phyloP scores from a whole-genome alignment of 2,113 vertebrate species.

The Columbina picui region DNA sequence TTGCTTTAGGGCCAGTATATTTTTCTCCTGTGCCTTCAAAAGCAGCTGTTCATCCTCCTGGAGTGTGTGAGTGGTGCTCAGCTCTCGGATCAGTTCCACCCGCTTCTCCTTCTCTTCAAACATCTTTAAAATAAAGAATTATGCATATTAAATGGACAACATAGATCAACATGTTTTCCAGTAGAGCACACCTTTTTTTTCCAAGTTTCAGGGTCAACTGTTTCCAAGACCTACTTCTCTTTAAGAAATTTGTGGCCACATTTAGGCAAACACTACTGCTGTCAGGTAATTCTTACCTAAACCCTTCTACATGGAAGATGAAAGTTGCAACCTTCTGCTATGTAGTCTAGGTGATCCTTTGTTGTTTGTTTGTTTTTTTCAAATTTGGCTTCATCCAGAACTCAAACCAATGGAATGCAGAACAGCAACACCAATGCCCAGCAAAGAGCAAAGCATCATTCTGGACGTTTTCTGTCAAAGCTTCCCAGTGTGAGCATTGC shows the following conservation, averaged over 20 bases:
- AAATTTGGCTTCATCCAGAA: neutral
- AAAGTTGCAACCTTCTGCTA: neutral
- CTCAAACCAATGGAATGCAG: neutral
- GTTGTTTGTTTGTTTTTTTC: neutral
- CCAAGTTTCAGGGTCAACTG: neutral
- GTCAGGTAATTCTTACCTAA: neutral
- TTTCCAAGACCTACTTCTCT: neutral
- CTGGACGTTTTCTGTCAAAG: neutral
- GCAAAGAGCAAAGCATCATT: neutral
- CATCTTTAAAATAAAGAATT: conserved; percentile 78
- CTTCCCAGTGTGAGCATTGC: neutral
- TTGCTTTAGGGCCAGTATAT: conserved; percentile 74
- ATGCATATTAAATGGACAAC: neutral
- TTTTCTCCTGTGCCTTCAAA: conserved; percentile 76
- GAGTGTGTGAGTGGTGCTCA: conserved; percentile 83
- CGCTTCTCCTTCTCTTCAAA: conserved; percentile 87
- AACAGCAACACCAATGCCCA: neutral
- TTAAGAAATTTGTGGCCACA: neutral
- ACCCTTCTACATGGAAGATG: neutral
- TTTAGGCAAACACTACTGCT: neutral
- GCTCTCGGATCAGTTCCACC: conserved; percentile 85
- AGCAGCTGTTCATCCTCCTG: conserved; percentile 81
- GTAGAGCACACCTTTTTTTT: neutral
- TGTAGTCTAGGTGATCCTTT: neutral
- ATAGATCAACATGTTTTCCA: neutral